Evolutionary conservation across 2,888 invertebrate species (phyloP).

Genomic region (Synergus japonicus): DNA sequence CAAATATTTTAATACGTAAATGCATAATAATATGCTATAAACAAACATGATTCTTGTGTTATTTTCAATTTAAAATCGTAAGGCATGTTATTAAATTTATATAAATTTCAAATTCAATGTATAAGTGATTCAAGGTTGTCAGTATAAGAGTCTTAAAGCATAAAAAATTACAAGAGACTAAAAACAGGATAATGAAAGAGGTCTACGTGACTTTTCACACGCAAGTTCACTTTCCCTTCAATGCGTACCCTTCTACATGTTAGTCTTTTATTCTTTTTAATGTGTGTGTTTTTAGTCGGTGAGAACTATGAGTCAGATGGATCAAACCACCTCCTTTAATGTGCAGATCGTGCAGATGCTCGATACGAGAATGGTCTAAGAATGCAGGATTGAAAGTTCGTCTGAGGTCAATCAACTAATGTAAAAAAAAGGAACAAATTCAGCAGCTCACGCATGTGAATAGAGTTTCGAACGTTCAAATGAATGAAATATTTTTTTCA

Average conservation of each 20-base stretch:
- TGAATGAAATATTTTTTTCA: too few species aligned
- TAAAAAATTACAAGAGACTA: too few species aligned
- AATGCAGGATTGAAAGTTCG: not conserved
- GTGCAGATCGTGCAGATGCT: slow-evolving; percentile 1
- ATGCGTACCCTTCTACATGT: not conserved
- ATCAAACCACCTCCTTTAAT: not conserved
- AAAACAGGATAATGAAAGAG: not conserved
- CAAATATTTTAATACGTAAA: too few species aligned
- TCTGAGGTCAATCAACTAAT: not conserved
- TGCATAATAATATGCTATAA: too few species aligned
- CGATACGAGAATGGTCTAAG: not conserved
- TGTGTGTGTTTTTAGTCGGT: not conserved
- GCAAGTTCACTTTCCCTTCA: not conserved
- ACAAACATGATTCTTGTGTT: too few species aligned
- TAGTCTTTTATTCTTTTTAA: not conserved
- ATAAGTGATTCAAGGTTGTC: too few species aligned
- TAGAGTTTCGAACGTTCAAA: too few species aligned
- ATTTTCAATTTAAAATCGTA: too few species aligned
- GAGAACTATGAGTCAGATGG: slow-evolving; percentile 2
- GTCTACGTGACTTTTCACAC: not conserved
- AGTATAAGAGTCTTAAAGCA: too few species aligned
- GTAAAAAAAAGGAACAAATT: not conserved
- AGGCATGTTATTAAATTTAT: too few species aligned
- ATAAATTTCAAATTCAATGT: too few species aligned
- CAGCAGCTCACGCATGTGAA: too few species aligned